A percentile compares a stretch with the other conserved stretches of the same genome.
Conservation (phyloP, 2,888 invertebrate genomes). For the Hirtodrosophila histrioides region DNA sequence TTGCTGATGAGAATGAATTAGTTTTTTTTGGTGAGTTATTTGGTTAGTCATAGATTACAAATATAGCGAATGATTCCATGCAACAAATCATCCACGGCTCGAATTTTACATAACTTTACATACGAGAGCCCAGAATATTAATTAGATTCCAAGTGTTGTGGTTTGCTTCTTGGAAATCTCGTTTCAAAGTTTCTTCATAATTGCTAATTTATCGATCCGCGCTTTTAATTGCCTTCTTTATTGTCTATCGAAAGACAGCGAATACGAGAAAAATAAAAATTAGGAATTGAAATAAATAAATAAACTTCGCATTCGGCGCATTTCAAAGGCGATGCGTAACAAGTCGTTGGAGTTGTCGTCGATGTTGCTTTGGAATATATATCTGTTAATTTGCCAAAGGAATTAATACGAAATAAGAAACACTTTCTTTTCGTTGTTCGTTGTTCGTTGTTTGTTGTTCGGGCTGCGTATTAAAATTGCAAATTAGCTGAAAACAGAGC, state of each 20-base stretch:
- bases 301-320: slow-evolving; percentile 40
- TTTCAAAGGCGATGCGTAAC: slow-evolving; percentile 56
- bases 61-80: slow-evolving; percentile 48
- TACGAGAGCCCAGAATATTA: slow-evolving; percentile 1
- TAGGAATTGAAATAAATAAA: slow-evolving; percentile 18
- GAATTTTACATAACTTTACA: slow-evolving; percentile 51
- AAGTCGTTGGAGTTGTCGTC: slow-evolving; percentile 36
- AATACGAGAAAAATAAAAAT: slow-evolving; percentile 1
- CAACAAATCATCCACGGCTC: slow-evolving; percentile 38
- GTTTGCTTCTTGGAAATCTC: slow-evolving; percentile 52
- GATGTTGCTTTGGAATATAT: slow-evolving; percentile 17
- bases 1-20: too few species aligned
- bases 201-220: slow-evolving; percentile 70
- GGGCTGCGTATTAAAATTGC: slow-evolving; percentile 48
- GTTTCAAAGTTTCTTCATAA: slow-evolving; percentile 57
- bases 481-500: slow-evolving; percentile 57
- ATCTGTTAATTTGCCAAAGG: slow-evolving; percentile 61
- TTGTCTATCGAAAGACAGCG: slow-evolving; percentile 41
- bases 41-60: slow-evolving; percentile 40
- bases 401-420: slow-evolving; percentile 42
- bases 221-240: slow-evolving; percentile 59
- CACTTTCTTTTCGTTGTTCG: slow-evolving; percentile 54
- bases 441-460: neutral
- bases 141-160: neutral
- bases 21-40: too few species aligned